A percentile compares a stretch with the other conserved stretches of the same genome.
Evolutionary conservation across 2,797 vertebrate genomes (phyloP).

Genomic region (Danio kyathit): DNA sequence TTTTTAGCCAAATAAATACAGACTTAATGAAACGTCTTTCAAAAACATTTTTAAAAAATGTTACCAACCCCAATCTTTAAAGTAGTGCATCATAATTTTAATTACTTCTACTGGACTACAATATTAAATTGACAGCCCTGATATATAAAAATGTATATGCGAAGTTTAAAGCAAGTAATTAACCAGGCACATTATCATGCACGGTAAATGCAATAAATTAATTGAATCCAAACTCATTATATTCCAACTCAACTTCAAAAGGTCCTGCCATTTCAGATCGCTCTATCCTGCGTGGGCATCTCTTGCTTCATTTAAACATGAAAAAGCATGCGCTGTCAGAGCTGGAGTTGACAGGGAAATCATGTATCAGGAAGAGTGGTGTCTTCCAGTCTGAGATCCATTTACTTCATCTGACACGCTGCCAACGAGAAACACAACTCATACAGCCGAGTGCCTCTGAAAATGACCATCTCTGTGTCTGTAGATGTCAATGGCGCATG

Average conservation of each 20-base stretch:
- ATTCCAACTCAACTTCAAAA: not conserved
- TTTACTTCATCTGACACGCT: constrained; percentile 28
- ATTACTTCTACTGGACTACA: not conserved
- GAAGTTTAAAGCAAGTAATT: not conserved
- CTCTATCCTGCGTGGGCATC: not conserved
- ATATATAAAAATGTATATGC: not conserved
- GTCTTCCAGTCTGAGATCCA: constrained; percentile 26
- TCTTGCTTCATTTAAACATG: not conserved
- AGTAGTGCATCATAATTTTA: not conserved
- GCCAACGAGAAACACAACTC: constrained; percentile 15
- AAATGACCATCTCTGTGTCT: constrained; percentile 18
- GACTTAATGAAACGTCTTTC: not conserved
- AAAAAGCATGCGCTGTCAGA: constrained; percentile 16
- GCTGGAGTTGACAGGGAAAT: constrained; percentile 20
- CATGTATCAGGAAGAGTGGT: constrained; percentile 11
- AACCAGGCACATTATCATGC: constrained; percentile 22
- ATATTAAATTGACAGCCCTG: not conserved
- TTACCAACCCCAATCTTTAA: not conserved
- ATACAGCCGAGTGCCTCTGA: constrained; percentile 13
- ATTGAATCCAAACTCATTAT: constrained; percentile 1
- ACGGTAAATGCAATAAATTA: not conserved
- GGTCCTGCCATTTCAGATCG: not conserved
- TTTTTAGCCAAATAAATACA: not conserved
- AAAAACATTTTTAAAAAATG: not conserved
- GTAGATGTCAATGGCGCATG: constrained; percentile 18